Percentiles rank a stretch among this genome's conserved stretches.
These are phyloP conservation scores for Collichthys lucidus DNA, from an alignment of 2,113 vertebrate genomes.

Conservation along the genomic window DNA sequence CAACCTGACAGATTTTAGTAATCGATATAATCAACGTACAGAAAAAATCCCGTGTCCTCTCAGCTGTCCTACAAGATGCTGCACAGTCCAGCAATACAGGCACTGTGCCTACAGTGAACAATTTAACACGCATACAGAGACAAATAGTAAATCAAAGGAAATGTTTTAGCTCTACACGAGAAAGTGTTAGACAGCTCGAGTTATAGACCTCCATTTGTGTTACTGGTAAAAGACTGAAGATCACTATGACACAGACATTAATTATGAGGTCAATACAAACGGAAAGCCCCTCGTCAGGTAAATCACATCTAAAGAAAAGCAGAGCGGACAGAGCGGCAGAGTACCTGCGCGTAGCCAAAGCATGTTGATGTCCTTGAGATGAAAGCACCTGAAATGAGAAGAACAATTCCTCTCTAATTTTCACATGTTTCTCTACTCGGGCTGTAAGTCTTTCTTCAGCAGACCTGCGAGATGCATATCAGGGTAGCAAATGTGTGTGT, in stretches of 20 bases:
- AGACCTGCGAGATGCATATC: conserved; percentile 62
- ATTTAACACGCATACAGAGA: conserved; percentile 16
- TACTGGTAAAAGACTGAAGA: conserved; percentile 23
- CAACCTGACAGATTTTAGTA: background rate
- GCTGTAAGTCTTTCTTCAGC: conserved; percentile 62
- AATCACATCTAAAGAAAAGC: conserved; percentile 50
- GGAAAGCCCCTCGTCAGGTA: conserved; percentile 32
- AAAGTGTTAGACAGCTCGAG: conserved; percentile 25
- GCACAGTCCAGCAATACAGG: background rate
- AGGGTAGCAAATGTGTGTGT: conserved; percentile 53
- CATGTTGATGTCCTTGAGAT: conserved; percentile 81
- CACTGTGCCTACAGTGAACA: background rate
- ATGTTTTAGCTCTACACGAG: conserved; percentile 5
- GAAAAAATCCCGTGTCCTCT: conserved; percentile 5
- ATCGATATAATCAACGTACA: conserved; percentile 3
- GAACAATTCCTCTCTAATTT: conserved; percentile 75
- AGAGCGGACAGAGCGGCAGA: conserved; percentile 51
- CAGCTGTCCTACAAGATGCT: conserved; percentile 18
- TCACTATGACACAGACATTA: conserved; percentile 24
- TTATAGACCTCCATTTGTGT: conserved; percentile 9
- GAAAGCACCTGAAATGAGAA: conserved; percentile 78
- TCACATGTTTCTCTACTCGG: conserved; percentile 78
- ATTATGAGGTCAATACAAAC: conserved; percentile 16
- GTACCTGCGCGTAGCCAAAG: conserved; percentile 88
- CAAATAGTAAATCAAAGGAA: conserved; percentile 2